Base-by-base conservation (phyloP, 2,888 invertebrate species). In the Stictocephala bisonia region DNA sequence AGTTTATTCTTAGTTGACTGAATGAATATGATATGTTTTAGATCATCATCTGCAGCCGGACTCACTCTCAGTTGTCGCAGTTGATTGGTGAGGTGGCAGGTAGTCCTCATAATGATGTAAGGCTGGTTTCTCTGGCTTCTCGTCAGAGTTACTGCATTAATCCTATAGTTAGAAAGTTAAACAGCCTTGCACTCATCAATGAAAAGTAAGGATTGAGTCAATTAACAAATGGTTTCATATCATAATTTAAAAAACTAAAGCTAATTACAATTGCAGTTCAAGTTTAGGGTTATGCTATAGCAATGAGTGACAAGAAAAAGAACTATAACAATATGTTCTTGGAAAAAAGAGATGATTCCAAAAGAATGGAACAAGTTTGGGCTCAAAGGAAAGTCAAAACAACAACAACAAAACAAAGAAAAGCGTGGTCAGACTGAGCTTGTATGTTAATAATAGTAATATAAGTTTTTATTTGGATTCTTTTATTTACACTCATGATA, bases 31-130 rank as follows among this genome's bases (percentile, higher is more conserved):
- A n/a, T 53, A 48, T 77, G n/a, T 76, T 81, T 79, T 35, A 94
- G 92, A 93, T 99, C 76, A 95, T 91, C 82, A 98, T 95, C 83
- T 96, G 96, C 83, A 97, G 97, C 77, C 89, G 99, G 80, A 99
- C 99, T 3, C 99, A 99, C 84, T 97, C 99, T 0, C 99, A 99
- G 83, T 84, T 99, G 44, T 89, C 95, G 0, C 99, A 99, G 84
- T 95, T 99, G 84, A 90, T 97, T n/a, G 89, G 91, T 51, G 99
- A 99, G 87, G 88, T 99, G 1, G 90, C 92, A 78, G 91, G 91
- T 81, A 97, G 95, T 71, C 88, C 90, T 0, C 96, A 91, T 82
- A 89, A 87, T 4, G 86, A 90, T 20, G 86, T 93, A 2, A 89
- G 94, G 73, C 90, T 95, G 2, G 89, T 94, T 0, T 90, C 96